A percentile compares a stretch with the other conserved stretches of the same genome.
Evolutionary conservation across 2,888 invertebrate species (phyloP).

Genomic region (Acanthoscelides obtectus): DNA sequence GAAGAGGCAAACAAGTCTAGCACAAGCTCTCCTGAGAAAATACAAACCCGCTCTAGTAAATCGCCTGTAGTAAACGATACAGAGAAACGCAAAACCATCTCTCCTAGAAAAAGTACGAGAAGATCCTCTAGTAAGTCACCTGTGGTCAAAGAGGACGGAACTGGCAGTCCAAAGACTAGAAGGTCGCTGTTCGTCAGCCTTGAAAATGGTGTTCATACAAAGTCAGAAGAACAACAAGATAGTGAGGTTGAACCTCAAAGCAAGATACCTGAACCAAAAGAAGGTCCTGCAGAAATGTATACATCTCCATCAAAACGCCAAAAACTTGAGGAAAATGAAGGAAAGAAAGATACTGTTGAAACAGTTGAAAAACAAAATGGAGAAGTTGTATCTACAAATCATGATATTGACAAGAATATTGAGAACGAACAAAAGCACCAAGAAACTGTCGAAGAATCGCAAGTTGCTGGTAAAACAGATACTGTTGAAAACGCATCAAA

Average conservation of each 20-base stretch:
- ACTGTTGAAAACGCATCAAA: too few species aligned
- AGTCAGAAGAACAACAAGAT: too few species aligned
- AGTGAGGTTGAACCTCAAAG: not conserved
- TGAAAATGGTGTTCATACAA: not conserved
- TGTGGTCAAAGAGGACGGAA: not conserved
- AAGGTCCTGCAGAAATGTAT: not conserved
- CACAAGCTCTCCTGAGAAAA: not conserved
- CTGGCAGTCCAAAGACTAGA: not conserved
- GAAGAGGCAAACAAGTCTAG: constrained; percentile 18
- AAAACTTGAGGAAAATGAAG: not conserved
- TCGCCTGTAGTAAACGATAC: constrained; percentile 2
- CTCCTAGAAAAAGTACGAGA: not conserved
- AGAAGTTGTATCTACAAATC: not conserved
- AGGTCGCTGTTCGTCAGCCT: not conserved
- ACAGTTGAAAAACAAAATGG: not conserved
- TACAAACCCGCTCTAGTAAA: constrained; percentile 2
- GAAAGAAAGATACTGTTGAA: not conserved
- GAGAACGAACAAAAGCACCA: not conserved
- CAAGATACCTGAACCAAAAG: not conserved
- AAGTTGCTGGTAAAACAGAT: too few species aligned
- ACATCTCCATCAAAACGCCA: not conserved
- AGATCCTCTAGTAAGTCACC: not conserved
- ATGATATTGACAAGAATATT: too few species aligned
- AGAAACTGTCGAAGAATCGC: not conserved
- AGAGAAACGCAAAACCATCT: not conserved